Conservation (phyloP, 2,797 vertebrate genomes). For the Numenius phaeopus region DNA sequence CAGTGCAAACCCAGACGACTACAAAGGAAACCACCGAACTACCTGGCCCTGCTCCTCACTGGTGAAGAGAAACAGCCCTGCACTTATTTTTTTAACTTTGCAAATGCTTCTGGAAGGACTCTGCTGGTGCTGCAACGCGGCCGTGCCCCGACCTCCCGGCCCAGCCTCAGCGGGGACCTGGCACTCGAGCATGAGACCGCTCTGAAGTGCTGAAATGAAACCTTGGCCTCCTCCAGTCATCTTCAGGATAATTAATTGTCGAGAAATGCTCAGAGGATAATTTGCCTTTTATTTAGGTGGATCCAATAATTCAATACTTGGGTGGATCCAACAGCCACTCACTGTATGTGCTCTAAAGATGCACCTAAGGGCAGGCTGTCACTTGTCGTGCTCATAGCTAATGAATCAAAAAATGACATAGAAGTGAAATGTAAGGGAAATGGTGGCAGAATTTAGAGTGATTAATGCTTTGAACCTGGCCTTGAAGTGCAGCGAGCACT, state of each 20-base stretch:
- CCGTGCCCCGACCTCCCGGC: rapidly evolving
- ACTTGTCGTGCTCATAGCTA: neutral
- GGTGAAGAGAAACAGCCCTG: rapidly evolving
- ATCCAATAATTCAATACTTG: neutral
- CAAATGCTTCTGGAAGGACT: neutral
- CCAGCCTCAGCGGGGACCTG: neutral
- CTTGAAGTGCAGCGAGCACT: neutral
- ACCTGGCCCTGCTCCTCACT: rapidly evolving
- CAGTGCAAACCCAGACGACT: neutral
- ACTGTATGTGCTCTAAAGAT: neutral
- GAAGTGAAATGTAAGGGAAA: neutral
- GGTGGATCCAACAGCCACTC: neutral
- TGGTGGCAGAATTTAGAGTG: neutral
- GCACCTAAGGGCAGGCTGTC: neutral
- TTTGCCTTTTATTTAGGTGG: neutral
- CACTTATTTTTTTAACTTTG: neutral
- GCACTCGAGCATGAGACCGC: rapidly evolving
- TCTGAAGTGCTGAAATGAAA: neutral
- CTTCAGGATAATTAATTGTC: neutral
- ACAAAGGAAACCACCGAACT: neutral
- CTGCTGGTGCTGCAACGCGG: neutral
- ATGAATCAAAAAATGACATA: neutral
- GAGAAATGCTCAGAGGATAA: neutral
- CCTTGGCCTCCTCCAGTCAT: neutral
- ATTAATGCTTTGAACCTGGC: neutral